Base-by-base conservation (phyloP, 2,888 invertebrate species). In the Ceramica pisi region DNA sequence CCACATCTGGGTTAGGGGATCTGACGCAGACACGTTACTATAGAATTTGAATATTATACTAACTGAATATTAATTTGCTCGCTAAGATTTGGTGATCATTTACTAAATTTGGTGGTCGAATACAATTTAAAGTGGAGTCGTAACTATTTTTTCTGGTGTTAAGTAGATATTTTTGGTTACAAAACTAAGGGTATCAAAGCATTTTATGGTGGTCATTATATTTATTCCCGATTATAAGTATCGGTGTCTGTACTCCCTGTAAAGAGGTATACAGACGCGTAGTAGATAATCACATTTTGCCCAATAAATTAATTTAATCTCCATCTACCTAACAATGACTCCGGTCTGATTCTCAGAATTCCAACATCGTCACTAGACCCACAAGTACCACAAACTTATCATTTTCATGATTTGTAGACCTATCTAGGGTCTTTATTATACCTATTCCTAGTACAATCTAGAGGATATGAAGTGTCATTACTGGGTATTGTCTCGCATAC, bases 381-480 rank as follows among this genome's bases (percentile, higher is more conserved):
- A 26, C 51, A 78, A 62, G 19, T 16, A 65, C 51, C 51, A 41
- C 56, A 61, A 26, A 64, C 19, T n/a, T 23, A 48, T 57, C n/a
- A 72, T 59, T 64, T 26, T 44, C 56, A 81, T 70, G 65, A 78
- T 64, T 38, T 70, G 59, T 57, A 46, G 50, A 1, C 14, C 48
- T 56, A 61, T 53, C 50, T 41, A 44, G 38, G 12, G 67, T 46
- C 55, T 69, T 73, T 73, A 78, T 67, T 60, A 60, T 60, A 48
- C 50, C 64, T 48, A 75, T 73, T 74, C 46, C 63, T 72, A 67
- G 53, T n/a, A 71, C 50, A 75, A 75, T 67, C 69, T 64, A 63
- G 44, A 63, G 55, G 73, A 70, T 71, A 75, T 66, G 71, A 68
- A 70, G 53, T 63, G 69, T 67, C 81, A 83, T 84, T 78, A 83